phyloP scores from a whole-genome alignment of 2,888 invertebrate genomes.

The Dorcus hopei region DNA sequence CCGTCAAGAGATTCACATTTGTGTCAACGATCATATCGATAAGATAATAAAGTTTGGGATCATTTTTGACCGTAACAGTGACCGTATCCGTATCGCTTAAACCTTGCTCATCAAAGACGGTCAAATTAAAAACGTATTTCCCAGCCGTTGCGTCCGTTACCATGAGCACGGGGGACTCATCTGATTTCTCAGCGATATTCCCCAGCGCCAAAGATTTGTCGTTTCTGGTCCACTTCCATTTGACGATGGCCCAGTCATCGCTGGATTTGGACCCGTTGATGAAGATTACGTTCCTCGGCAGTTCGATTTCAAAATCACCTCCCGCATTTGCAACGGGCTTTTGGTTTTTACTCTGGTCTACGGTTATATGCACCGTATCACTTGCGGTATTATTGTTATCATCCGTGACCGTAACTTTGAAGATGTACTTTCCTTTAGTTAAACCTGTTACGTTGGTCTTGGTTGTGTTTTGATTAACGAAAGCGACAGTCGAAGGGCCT shows the following conservation, averaged over 20 bases:
- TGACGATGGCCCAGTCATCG: slow-evolving; percentile 82
- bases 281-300: slow-evolving; percentile 73
- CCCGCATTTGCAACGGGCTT: slow-evolving; percentile 87
- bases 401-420: slow-evolving; percentile 78
- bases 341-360: slow-evolving; percentile 88
- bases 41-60: slow-evolving; percentile 70
- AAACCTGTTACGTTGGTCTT: slow-evolving; percentile 75
- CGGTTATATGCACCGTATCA: slow-evolving; percentile 70
- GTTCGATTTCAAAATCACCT: slow-evolving; percentile 72
- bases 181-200: slow-evolving; percentile 68
- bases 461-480: slow-evolving; percentile 41
- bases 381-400: slow-evolving; percentile 79
- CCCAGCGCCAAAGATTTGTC: slow-evolving; percentile 79
- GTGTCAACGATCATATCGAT: slow-evolving; percentile 80
- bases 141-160: slow-evolving; percentile 82
- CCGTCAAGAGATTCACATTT: slow-evolving; percentile 61
- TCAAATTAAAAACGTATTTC: slow-evolving; percentile 81
- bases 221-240: slow-evolving; percentile 81
- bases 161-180: slow-evolving; percentile 73
- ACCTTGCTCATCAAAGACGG: slow-evolving; percentile 90
- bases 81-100: slow-evolving; percentile 78
- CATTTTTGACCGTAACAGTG: slow-evolving; percentile 76
- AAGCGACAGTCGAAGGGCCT: slow-evolving; percentile 62
- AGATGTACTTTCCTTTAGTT: slow-evolving; percentile 80
- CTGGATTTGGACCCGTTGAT: slow-evolving; percentile 82